Conservation (phyloP, 2,888 invertebrate species). For the Marasmarcha lunaedactyla region DNA sequence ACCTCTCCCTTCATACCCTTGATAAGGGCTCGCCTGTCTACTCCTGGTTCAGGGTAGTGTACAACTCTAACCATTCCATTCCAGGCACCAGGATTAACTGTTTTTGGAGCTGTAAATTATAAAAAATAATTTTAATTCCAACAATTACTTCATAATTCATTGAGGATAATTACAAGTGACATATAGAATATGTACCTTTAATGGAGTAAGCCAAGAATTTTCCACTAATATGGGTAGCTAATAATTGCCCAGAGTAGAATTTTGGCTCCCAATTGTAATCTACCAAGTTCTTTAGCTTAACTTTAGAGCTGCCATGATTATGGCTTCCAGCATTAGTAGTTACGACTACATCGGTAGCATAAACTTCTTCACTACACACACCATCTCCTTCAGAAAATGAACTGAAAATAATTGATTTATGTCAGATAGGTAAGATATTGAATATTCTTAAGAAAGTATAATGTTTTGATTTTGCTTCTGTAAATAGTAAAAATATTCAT, state of each 20-base stretch:
- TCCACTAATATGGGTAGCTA: constrained; percentile 88
- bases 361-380: constrained; percentile 67
- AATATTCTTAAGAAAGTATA: background rate
- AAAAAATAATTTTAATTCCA: constrained; percentile 5
- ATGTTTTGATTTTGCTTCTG: background rate
- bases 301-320: constrained; percentile 87
- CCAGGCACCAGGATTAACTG: constrained; percentile 47
- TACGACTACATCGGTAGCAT: constrained; percentile 75
- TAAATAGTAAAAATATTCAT: no score
- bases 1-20: constrained; percentile 85
- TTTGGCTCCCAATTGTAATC: constrained; percentile 94
- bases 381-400: constrained; percentile 72
- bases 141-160: no score
- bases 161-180: no score
- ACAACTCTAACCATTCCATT: constrained; percentile 87
- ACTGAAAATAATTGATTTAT: constrained; percentile 40
- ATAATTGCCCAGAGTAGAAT: constrained; percentile 87
- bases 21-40: constrained; percentile 81
- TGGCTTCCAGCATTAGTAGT: constrained; percentile 79
- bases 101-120: constrained; percentile 46
- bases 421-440: background rate
- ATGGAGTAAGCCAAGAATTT: constrained; percentile 92
- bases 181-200: constrained; percentile 77
- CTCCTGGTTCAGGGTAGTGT: constrained; percentile 73
- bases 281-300: constrained; percentile 89